phyloP scores from a whole-genome alignment of 2,113 vertebrate genomes.

The Gopherus flavomarginatus region DNA sequence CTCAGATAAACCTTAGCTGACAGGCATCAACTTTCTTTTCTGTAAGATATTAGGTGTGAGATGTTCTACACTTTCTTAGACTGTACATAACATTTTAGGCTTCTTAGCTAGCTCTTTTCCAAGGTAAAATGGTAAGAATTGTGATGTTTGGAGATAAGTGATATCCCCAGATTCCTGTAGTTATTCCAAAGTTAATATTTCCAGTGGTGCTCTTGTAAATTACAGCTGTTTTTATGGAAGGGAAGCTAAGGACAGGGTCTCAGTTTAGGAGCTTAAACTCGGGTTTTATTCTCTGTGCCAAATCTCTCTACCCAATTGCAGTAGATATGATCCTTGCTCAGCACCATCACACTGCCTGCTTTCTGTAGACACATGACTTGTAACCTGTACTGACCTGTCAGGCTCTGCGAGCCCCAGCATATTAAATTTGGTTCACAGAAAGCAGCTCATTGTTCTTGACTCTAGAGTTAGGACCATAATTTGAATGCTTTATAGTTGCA shows the following conservation, averaged over 20 bases:
- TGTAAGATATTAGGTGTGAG: neutral
- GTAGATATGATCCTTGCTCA: neutral
- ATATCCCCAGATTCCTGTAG: neutral
- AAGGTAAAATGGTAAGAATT: neutral
- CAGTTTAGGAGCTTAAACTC: neutral
- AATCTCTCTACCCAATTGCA: neutral
- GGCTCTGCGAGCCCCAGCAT: neutral
- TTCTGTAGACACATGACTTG: conserved; percentile 13
- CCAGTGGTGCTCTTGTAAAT: neutral
- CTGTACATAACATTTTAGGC: neutral
- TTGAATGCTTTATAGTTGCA: conserved; percentile 29
- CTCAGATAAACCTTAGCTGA: neutral
- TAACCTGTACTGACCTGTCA: conserved; percentile 47
- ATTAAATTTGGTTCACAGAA: conserved; percentile 10
- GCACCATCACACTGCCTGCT: neutral
- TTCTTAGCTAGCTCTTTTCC: neutral
- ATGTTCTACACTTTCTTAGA: neutral
- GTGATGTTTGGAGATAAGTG: neutral
- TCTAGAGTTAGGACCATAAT: conserved; percentile 24
- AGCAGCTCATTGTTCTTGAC: conserved; percentile 33
- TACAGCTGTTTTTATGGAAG: neutral
- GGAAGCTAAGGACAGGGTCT: neutral
- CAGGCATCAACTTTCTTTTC: neutral
- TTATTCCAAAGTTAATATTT: neutral
- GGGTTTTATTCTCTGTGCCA: neutral